Conservation (phyloP, 1,140 invertebrate genomes). For the Ephestia elutella region DNA sequence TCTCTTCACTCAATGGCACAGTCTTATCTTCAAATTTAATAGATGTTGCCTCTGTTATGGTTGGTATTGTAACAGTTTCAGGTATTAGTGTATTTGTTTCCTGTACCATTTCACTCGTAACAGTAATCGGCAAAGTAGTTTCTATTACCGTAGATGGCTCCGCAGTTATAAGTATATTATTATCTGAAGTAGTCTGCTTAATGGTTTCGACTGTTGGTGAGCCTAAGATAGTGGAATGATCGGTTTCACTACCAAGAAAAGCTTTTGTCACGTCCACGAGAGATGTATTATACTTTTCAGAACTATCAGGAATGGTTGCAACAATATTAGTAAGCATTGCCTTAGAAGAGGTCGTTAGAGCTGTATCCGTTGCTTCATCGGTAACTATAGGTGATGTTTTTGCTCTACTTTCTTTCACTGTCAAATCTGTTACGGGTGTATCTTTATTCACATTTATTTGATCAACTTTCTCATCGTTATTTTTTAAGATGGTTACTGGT, state of each 20-base stretch:
- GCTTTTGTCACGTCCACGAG: slow-evolving; percentile 16
- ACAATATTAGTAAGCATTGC: too few relatives aligned
- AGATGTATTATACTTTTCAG: slow-evolving; percentile 5
- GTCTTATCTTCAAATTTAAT: not conserved
- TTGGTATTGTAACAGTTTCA: not conserved
- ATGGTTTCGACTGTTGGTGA: not conserved
- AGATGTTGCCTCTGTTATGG: not conserved
- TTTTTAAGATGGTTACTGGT: slow-evolving; percentile 7
- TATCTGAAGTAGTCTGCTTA: not conserved
- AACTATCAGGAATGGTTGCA: not conserved
- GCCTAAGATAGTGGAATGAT: not conserved
- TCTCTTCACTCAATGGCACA: not conserved
- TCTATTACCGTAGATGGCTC: not conserved
- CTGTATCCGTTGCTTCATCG: not conserved
- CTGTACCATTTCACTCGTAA: not conserved
- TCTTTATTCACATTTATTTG: too few relatives aligned
- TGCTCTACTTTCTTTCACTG: not conserved
- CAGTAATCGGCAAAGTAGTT: not conserved
- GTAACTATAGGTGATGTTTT: not conserved
- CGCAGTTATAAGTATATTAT: not conserved
- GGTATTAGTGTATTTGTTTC: not conserved
- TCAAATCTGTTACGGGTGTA: not conserved
- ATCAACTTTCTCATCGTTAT: too few relatives aligned
- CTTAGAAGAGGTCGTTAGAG: not conserved
- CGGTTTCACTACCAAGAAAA: slow-evolving; percentile 18